Base-by-base conservation (phyloP, 1,140 invertebrate species). In the Asbolus verrucosus region DNA sequence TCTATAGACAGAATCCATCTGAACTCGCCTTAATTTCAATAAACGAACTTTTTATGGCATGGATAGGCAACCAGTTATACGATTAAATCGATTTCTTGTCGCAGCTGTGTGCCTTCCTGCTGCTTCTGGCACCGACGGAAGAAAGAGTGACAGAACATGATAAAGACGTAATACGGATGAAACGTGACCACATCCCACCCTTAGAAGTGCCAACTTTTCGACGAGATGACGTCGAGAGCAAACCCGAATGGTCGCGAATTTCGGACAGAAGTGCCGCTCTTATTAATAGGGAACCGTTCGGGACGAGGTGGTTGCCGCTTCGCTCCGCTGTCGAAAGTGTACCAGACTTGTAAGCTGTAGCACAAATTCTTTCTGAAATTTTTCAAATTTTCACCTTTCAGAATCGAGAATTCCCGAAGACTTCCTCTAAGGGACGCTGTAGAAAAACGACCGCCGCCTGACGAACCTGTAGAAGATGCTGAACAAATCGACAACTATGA, bases 361-460 rank as follows among this genome's bases (percentile, higher is more conserved):
- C n/a, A n/a, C n/a, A n/a, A 61, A 11, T 14, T 27, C 3, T 6
- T 15, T 14, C 15, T 11, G 8, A 39, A 9, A 18, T 41, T 19
- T 33, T 33, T 18, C 54, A 14, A 1, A 59, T 16, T 21, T 24
- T 6, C 6, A 1, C 13, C 43, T 70, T 71, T 6, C 38, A 79
- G 76, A 50, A 73, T 54, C 11, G 63, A 74, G 16, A 50, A 71
- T 30, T 71, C 75, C 9, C 73, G 73, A 74, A 74, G 81, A 71
- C 61, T 84, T 50, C 84, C 85, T 1, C 71, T 91, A 16, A 81
- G 90, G 75, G 89, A 91, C 78, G 87, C 90, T 0, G 89, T 92
- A 0, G 90, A 92, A 81, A 87, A 85, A 74, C 82, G 89, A 41
- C 85, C 85, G 13, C 76, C 82, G 1, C 87, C 86, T 6, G 85